Evolutionary conservation across 2,888 invertebrate genomes (phyloP).

Genomic region (Pelosia muscerda): DNA sequence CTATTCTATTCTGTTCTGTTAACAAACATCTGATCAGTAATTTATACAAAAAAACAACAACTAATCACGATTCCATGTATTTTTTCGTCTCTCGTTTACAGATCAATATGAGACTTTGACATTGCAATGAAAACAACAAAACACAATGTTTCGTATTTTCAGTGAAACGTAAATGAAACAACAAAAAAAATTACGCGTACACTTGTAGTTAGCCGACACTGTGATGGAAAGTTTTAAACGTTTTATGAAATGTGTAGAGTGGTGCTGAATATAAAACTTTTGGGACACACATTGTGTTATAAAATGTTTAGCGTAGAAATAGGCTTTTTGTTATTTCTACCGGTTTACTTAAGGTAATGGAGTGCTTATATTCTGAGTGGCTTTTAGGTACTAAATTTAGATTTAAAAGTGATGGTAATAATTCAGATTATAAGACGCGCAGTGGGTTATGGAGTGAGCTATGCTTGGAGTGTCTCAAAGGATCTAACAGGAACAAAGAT

Average conservation of each 20-base stretch:
- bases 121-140: slow-evolving; percentile 16
- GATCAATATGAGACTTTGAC: slow-evolving; percentile 13
- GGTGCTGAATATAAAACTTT: slow-evolving; percentile 29
- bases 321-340: slow-evolving; percentile 12
- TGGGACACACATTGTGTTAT: slow-evolving; percentile 18
- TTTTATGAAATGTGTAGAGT: slow-evolving; percentile 34
- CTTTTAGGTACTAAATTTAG: not conserved
- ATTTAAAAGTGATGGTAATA: not conserved
- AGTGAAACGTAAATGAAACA: not conserved
- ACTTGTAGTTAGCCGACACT: slow-evolving; percentile 34
- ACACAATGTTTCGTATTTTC: slow-evolving; percentile 21
- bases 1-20: too few relatives aligned
- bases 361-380: slow-evolving; percentile 2
- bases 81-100: slow-evolving; percentile 19
- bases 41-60: slow-evolving; percentile 7
- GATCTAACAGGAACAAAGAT: too few relatives aligned
- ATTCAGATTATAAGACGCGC: too few relatives aligned
- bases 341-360: slow-evolving; percentile 7
- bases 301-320: slow-evolving; percentile 4
- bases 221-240: slow-evolving; percentile 47
- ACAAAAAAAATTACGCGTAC: slow-evolving; percentile 21
- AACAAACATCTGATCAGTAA: not conserved
- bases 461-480: too few relatives aligned
- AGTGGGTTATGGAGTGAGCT: too few relatives aligned
- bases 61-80: slow-evolving; percentile 6